phyloP scores from a whole-genome alignment of 2,113 vertebrate species.

The Mohoua ochrocephala region DNA sequence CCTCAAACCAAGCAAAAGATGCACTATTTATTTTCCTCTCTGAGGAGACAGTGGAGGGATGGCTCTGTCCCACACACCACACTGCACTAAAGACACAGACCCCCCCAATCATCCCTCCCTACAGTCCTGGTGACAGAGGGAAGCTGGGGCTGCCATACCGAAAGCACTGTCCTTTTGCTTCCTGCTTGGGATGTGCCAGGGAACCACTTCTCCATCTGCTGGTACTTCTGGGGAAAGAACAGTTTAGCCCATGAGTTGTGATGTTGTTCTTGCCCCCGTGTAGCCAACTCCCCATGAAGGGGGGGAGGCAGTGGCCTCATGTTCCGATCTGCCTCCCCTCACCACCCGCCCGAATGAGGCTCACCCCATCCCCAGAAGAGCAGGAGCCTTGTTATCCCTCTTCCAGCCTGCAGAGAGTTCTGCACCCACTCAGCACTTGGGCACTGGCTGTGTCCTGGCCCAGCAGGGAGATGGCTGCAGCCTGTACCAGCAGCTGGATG shows the following conservation, averaged over 20 bases:
- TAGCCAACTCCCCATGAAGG: neutral
- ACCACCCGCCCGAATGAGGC: neutral
- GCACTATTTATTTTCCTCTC: neutral
- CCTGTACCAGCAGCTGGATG: neutral
- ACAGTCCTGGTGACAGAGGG: neutral
- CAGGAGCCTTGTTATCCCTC: neutral
- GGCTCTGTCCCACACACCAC: neutral
- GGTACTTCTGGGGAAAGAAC: neutral
- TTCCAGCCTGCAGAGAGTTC: neutral
- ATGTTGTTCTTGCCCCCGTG: accelerated
- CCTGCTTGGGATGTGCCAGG: neutral
- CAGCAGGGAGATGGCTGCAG: neutral
- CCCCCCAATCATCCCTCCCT: neutral
- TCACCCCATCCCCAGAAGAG: neutral
- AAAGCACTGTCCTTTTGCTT: neutral
- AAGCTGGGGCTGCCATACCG: neutral
- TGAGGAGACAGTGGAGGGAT: neutral
- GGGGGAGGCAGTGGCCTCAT: neutral
- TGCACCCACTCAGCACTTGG: neutral
- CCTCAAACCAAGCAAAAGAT: neutral
- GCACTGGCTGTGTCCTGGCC: neutral
- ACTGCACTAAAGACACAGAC: neutral
- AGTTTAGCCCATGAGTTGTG: neutral
- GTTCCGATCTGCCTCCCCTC: neutral
- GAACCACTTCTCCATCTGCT: neutral